These are phyloP conservation scores for Mythimna albipuncta DNA, from an alignment of 2,888 invertebrate species.

Conservation along the genomic window DNA sequence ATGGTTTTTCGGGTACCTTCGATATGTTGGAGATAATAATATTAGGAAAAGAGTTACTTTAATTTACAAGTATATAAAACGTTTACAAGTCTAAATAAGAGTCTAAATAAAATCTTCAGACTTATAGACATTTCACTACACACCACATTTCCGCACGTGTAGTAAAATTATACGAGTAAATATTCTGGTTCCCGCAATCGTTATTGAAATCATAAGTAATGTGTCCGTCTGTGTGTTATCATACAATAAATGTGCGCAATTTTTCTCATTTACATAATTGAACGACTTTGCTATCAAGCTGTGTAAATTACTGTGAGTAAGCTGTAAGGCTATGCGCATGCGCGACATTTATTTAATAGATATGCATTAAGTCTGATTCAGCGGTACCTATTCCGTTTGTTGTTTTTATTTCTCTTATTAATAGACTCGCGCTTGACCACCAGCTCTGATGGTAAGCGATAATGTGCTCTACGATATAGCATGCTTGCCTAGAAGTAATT, in stretches of 20 bases:
- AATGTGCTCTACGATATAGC: too few relatives aligned
- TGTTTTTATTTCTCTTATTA: not conserved
- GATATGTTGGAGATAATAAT: too few relatives aligned
- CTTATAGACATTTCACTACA: not conserved
- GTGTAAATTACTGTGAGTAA: slow-evolving; percentile 27
- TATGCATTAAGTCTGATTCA: not conserved
- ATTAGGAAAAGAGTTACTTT: too few relatives aligned
- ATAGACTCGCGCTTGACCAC: not conserved
- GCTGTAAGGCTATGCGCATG: slow-evolving; percentile 15
- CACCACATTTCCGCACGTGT: not conserved
- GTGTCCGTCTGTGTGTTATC: slow-evolving; percentile 45
- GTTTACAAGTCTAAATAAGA: too few relatives aligned
- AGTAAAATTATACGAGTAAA: not conserved
- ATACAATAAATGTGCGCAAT: slow-evolving; percentile 47
- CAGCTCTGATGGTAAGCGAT: too few relatives aligned
- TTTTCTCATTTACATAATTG: slow-evolving; percentile 57
- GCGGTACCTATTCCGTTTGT: too few relatives aligned
- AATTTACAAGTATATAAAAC: too few relatives aligned
- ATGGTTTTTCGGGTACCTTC: too few relatives aligned
- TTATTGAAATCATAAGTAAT: slow-evolving; percentile 49
- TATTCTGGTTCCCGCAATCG: slow-evolving; percentile 31
- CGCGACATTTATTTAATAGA: slow-evolving; percentile 26
- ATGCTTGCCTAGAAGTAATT: too few relatives aligned
- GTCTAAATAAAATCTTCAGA: not conserved
- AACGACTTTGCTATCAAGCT: slow-evolving; percentile 39